phyloP scores from a whole-genome alignment of 1,140 invertebrate species.

The Physella acuta region DNA sequence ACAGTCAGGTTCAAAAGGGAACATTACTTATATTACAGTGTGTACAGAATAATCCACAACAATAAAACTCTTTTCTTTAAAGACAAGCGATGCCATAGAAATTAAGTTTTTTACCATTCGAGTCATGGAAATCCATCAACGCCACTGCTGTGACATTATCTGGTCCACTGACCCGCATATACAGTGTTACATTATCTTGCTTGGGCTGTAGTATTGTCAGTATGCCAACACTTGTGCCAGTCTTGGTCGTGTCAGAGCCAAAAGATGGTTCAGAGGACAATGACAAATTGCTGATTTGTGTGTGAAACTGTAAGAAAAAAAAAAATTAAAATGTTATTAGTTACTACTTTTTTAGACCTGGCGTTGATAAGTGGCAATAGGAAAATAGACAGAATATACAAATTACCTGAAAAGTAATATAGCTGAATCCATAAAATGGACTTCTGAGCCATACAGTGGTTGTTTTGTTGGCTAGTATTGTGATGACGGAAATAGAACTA shows the following conservation, averaged over 20 bases:
- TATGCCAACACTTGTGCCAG: conserved; percentile 11
- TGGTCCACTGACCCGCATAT: neutral
- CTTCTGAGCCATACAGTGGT: neutral
- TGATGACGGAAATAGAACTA: neutral
- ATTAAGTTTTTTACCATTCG: conserved; percentile 18
- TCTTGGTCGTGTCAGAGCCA: neutral
- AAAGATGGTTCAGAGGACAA: conserved; percentile 2
- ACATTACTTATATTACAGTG: too few species aligned
- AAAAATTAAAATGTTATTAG: neutral
- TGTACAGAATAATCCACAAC: too few species aligned
- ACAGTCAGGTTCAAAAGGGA: too few species aligned
- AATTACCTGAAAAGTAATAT: neutral
- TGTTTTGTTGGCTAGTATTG: neutral
- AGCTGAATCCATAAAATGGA: neutral
- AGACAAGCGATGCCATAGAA: too few species aligned
- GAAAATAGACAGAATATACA: neutral
- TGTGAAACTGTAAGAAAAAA: conserved; percentile 2
- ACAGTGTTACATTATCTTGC: neutral
- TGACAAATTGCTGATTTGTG: neutral
- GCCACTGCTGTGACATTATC: conserved; percentile 8
- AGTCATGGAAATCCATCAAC: neutral
- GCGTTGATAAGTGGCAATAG: too few species aligned
- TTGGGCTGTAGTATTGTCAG: neutral
- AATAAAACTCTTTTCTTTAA: too few species aligned
- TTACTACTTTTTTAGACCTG: neutral